A percentile compares a stretch with the other conserved stretches of the same genome.
phyloP scores from a whole-genome alignment of 2,797 vertebrate species.

The Ctenosaura bakeri region DNA sequence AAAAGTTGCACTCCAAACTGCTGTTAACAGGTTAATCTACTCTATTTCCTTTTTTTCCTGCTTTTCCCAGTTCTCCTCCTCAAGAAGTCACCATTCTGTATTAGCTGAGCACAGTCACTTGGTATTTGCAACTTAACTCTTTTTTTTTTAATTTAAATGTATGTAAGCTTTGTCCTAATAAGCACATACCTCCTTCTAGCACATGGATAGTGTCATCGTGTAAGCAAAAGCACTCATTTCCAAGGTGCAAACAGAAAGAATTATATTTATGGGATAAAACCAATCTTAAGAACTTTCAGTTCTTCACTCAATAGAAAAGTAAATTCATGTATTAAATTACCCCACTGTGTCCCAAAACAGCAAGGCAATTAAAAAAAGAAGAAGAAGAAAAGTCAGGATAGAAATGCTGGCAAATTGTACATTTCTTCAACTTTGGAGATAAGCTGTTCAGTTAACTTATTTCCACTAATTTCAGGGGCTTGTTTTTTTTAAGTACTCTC shows the following conservation, averaged over 20 bases:
- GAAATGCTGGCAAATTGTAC: not conserved
- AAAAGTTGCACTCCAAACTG: not conserved
- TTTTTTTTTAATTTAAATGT: no score
- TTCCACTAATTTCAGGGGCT: not conserved
- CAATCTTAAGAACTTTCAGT: not conserved
- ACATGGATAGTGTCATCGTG: no score
- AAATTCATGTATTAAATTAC: not conserved
- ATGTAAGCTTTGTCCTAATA: no score
- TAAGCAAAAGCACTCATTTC: not conserved
- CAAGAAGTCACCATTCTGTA: not conserved
- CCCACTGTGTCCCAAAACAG: not conserved
- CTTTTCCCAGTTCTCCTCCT: not conserved
- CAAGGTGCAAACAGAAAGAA: not conserved
- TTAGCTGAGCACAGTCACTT: no score
- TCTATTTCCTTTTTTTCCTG: not conserved
- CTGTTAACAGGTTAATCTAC: not conserved
- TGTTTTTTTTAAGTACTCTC: not conserved
- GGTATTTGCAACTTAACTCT: no score
- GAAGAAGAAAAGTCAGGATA: not conserved
- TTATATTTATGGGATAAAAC: not conserved
- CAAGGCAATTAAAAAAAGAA: not conserved
- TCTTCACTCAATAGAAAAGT: not conserved
- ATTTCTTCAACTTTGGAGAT: not conserved
- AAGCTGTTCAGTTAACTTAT: slow-evolving; percentile 16
- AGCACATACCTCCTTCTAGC: no score